Conservation (phyloP, 2,113 vertebrate genomes). For the Crotalus viridis region DNA sequence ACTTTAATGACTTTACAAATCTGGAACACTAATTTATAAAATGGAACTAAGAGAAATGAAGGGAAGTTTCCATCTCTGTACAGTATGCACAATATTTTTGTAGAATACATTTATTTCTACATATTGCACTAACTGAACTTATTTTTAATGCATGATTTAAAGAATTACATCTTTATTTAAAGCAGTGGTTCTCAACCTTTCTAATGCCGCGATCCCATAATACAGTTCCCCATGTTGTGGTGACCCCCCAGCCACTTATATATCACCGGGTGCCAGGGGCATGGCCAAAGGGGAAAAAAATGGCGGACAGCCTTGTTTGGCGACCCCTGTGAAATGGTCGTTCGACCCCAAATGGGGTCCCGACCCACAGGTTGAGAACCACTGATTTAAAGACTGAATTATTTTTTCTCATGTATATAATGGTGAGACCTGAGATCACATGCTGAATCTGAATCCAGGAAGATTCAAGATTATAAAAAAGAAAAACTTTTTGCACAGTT, state of each 20-base stretch:
- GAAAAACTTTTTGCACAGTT: neutral
- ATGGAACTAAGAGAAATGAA: neutral
- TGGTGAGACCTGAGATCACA: neutral
- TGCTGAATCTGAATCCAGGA: neutral
- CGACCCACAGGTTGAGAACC: too few species aligned
- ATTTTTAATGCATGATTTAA: neutral
- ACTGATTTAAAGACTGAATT: neutral
- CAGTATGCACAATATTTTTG: neutral
- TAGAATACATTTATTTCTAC: neutral
- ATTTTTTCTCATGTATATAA: neutral
- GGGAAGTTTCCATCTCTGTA: neutral
- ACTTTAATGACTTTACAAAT: neutral
- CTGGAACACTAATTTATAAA: neutral
- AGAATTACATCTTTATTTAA: neutral
- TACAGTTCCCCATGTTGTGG: too few species aligned
- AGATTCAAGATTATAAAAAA: neutral
- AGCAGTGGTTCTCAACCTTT: neutral
- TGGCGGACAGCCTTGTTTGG: too few species aligned
- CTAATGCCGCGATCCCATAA: too few species aligned
- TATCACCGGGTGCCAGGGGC: too few species aligned
- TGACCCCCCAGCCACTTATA: too few species aligned
- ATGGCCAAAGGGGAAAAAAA: too few species aligned
- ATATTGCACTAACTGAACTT: neutral
- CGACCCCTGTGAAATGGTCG: too few species aligned
- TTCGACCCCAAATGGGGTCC: too few species aligned